These are phyloP conservation scores for Oriolus oriolus DNA, from an alignment of 2,113 vertebrate species.

Conservation along the genomic window DNA sequence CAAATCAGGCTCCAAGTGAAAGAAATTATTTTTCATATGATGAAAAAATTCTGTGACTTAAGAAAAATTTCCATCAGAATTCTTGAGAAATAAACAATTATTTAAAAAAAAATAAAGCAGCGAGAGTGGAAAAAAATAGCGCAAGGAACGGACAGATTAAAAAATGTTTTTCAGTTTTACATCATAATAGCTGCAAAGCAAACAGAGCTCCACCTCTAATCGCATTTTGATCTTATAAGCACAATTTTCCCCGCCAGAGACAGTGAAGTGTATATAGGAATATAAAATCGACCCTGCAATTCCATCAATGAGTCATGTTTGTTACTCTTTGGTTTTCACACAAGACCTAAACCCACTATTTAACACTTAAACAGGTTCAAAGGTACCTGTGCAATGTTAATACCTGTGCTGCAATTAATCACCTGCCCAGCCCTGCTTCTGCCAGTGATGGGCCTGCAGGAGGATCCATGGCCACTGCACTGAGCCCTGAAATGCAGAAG, in stretches of 20 bases:
- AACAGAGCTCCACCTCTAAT: not conserved
- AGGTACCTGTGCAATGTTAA: not conserved
- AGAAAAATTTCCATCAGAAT: not conserved
- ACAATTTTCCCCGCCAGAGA: not conserved
- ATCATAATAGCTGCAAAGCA: not conserved
- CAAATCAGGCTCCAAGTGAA: not conserved
- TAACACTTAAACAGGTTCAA: not conserved
- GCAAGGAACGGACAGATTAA: not conserved
- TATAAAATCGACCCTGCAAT: not conserved
- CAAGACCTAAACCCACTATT: not conserved
- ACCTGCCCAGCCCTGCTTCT: not conserved
- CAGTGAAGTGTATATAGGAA: not conserved
- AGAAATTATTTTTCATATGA: not conserved
- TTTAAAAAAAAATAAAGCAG: not conserved
- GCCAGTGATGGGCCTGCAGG: not conserved
- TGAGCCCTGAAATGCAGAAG: not conserved
- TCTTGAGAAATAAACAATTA: conserved; percentile 1
- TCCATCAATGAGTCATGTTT: not conserved
- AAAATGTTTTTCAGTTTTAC: not conserved
- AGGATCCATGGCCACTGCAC: not conserved
- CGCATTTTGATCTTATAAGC: not conserved
- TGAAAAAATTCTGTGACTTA: not conserved
- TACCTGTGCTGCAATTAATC: not conserved
- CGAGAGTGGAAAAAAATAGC: not conserved
- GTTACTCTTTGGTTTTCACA: not conserved